Evolutionary conservation across 92 coral and sea anemone species (phyloP).

Genomic region (Desmophyllum pertusum): DNA sequence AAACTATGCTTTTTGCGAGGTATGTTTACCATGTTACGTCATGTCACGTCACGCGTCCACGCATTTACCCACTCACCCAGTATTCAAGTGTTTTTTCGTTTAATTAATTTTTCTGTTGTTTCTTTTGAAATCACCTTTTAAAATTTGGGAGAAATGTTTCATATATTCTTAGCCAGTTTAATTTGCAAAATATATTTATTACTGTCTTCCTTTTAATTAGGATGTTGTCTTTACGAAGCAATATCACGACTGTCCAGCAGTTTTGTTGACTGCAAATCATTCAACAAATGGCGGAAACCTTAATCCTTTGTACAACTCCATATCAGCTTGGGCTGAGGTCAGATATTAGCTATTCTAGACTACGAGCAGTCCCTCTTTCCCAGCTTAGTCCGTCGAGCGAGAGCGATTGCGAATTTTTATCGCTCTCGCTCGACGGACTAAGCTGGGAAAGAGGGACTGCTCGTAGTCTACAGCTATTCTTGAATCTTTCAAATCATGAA

Average conservation of each 20-base stretch:
- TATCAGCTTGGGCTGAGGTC: slow-evolving; percentile 82
- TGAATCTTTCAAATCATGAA: too few species aligned
- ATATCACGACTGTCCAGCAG: slow-evolving; percentile 56
- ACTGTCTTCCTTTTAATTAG: background rate
- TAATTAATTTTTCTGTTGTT: background rate
- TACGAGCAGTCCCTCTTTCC: too few species aligned
- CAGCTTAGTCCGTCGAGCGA: too few species aligned
- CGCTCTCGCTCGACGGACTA: too few species aligned
- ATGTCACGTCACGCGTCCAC: background rate
- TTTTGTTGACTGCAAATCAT: slow-evolving; percentile 61
- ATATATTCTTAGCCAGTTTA: background rate
- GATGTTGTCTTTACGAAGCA: slow-evolving; percentile 39
- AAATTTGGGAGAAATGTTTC: background rate
- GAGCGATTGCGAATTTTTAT: too few species aligned
- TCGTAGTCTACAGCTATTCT: too few species aligned
- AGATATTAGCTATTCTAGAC: too few species aligned
- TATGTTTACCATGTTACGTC: background rate
- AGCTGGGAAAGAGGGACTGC: too few species aligned
- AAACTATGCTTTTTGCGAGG: slow-evolving; percentile 79
- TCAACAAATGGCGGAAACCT: slow-evolving; percentile 51
- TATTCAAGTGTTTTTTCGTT: background rate
- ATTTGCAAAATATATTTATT: background rate
- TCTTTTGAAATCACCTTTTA: background rate
- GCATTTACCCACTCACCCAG: background rate
- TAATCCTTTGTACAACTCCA: slow-evolving; percentile 60